Conservation (phyloP, 2,888 invertebrate genomes). For the Phaedon cochleariae region DNA sequence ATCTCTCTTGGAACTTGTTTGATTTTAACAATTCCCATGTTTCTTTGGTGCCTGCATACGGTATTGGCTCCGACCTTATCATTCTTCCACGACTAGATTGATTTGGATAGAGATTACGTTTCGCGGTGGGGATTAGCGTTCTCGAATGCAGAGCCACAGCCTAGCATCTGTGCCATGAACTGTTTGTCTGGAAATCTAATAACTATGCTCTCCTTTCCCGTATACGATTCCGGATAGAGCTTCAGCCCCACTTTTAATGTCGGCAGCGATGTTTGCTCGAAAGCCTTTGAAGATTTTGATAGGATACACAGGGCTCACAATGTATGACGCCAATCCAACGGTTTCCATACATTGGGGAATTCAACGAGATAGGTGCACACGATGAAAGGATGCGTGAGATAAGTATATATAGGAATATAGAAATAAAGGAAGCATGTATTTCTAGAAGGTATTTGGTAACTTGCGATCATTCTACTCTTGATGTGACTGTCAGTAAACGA, state of each 20-base stretch:
- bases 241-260: constrained; percentile 27
- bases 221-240: constrained; percentile 21
- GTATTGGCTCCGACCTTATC: too few species aligned
- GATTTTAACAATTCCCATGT: too few species aligned
- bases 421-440: not conserved
- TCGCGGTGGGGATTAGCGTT: constrained; percentile 17
- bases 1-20: too few species aligned
- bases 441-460: not conserved
- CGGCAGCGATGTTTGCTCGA: constrained; percentile 29
- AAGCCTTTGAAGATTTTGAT: constrained; percentile 29
- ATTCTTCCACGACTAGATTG: too few species aligned
- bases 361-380: not conserved
- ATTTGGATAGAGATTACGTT: not conserved
- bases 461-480: too few species aligned
- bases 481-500: not conserved
- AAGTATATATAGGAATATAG: not conserved
- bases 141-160: constrained; percentile 53
- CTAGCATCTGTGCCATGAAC: constrained; percentile 60
- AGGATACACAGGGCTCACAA: not conserved
- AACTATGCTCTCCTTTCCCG: constrained; percentile 50
- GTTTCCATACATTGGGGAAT: not conserved
- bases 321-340: not conserved
- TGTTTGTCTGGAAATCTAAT: constrained; percentile 60
- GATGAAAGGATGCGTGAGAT: not conserved
- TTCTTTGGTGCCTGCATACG: too few species aligned